These are phyloP conservation scores for Acromyrmex charruanus DNA, from an alignment of 1,140 invertebrate genomes.

Conservation along the genomic window DNA sequence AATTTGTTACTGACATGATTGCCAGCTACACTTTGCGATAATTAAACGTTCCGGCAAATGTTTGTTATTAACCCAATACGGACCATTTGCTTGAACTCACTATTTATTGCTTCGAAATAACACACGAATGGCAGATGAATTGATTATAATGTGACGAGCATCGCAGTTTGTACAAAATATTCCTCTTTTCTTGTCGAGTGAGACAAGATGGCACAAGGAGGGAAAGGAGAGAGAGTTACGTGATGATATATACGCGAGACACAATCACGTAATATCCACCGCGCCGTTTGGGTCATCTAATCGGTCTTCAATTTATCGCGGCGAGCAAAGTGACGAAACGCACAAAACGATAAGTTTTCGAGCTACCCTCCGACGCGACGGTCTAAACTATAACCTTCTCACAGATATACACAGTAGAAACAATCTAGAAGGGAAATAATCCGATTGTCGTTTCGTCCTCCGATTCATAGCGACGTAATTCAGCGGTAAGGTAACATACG, in stretches of 20 bases:
- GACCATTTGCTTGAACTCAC: neutral
- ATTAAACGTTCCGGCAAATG: conserved; percentile 8
- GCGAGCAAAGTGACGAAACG: conserved; percentile 67
- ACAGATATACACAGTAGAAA: neutral
- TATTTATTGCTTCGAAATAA: neutral
- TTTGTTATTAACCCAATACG: conserved; percentile 20
- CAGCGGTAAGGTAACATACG: neutral
- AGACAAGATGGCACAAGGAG: neutral
- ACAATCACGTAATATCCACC: conserved; percentile 63
- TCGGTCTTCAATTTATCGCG: conserved; percentile 68
- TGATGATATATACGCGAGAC: conserved; percentile 57
- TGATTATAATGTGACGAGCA: neutral
- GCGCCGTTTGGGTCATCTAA: conserved; percentile 71
- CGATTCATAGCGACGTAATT: conserved; percentile 2
- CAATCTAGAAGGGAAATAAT: conserved; percentile 33
- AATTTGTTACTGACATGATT: conserved; percentile 2
- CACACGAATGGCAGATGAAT: neutral
- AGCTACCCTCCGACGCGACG: neutral
- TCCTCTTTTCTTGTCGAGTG: neutral
- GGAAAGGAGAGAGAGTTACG: neutral
- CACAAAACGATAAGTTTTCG: conserved; percentile 35
- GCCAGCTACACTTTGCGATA: neutral
- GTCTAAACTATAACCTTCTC: neutral
- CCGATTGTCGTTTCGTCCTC: neutral
- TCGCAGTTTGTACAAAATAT: neutral